Conservation (phyloP, 2,888 invertebrate genomes). For the Camponotus fellah region DNA sequence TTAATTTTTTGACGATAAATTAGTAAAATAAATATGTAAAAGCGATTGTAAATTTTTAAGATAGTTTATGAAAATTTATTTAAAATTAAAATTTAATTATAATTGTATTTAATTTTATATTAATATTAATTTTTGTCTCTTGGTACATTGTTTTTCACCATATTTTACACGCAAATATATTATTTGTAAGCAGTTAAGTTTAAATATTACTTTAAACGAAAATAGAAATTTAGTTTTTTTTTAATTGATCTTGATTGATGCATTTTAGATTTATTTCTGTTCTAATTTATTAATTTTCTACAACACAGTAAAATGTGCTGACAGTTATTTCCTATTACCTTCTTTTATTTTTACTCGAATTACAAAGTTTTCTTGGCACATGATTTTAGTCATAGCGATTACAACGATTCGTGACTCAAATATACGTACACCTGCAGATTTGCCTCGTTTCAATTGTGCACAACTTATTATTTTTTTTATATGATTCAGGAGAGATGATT, state of each 20-base stretch:
- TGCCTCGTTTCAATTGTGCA: conserved; percentile 26
- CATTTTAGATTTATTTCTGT: conserved; percentile 37
- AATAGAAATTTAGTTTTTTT: conserved; percentile 12
- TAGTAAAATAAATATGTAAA: conserved; percentile 1
- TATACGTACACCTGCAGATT: conserved; percentile 59
- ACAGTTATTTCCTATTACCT: conserved; percentile 72
- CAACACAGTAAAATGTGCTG: conserved; percentile 22
- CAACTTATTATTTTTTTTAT: conserved; percentile 27
- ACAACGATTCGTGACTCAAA: conserved; percentile 70
- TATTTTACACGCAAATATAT: neutral
- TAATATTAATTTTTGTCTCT: neutral
- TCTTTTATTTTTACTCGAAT: conserved; percentile 68
- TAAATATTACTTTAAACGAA: neutral
- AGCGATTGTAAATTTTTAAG: neutral
- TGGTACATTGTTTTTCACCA: neutral
- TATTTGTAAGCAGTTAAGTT: neutral
- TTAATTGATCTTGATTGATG: conserved; percentile 14
- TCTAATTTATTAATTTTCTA: conserved; percentile 67
- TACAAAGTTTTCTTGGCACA: conserved; percentile 74
- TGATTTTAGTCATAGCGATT: conserved; percentile 62
- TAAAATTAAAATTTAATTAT: neutral
- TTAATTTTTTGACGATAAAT: neutral
- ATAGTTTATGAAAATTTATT: neutral
- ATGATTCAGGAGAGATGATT: neutral
- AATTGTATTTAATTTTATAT: neutral